Base-by-base conservation (phyloP, 2,888 invertebrate species). In the Microctonus brassicae region DNA sequence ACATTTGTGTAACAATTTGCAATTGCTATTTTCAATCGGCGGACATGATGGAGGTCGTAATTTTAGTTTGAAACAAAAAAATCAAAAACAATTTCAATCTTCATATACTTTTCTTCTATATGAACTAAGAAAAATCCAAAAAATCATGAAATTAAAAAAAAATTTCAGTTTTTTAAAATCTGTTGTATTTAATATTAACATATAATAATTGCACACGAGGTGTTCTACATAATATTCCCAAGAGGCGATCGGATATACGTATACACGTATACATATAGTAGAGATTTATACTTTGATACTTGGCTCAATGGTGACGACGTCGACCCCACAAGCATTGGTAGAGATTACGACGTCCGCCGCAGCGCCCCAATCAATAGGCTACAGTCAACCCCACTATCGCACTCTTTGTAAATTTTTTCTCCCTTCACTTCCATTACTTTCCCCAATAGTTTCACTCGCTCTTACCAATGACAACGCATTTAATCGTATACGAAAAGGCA, bases 291-390 rank as follows among this genome's bases (percentile, higher is more conserved):
- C 61, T 47, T 61, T 65, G 69, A 68, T 66, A 61, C 58, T 39
- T 22, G 33, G 63, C 68, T 66, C 64, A 69, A 60, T 61, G 61
- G 68, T 64, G 53, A 64, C 53, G 47, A 70, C 63, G 70, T 57
- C 70, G 47, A 55, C 69, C 39, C 61, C n/a, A n/a, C 39, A 55
- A 73, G 70, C 58, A 63, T 70, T 64, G 71, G 68, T 72, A 72
- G 77, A 79, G 79, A 83, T 81, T 79, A 77, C 77, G 80, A 80
- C 34, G 58, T 84, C 84, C 83, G 80, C 82, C 84, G 84, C 85
- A 84, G 79, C 57, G 17, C n/a, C 78, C 84, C 80, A 85, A 86
- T 87, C 86, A 81, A 86, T 87, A 86, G 82, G 78, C 78, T 76
- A 81, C 78, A 81, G 78, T 77, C 70, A 72, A 42, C 64, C 64